Base-by-base conservation (phyloP, 2,888 invertebrate species). In the Cecidostiba fungosa region DNA sequence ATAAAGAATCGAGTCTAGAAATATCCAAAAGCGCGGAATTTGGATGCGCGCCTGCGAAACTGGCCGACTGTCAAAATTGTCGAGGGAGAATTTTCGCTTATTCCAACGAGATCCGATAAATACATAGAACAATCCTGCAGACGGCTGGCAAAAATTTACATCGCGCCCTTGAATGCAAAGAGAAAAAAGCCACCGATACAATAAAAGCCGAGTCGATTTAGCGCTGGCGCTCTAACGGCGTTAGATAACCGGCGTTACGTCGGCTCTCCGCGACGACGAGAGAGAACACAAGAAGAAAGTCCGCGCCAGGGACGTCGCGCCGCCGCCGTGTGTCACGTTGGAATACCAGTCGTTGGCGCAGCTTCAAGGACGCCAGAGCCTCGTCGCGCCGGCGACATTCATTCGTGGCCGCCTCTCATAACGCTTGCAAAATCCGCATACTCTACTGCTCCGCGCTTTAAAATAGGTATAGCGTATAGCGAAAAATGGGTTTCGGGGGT, bases 291-390 rank as follows among this genome's bases (percentile, higher is more conserved):
- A 26, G 59, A 77, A 83, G 77, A 78, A 84, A 84, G 82, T 59
- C 77, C 43, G 23, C 70, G 80, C 70, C 76, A 80, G 84, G 76
- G 84, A 69, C 80, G 43, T 59, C 12, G 26, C 43, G 14, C 23
- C 6, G 16, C 54, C 8, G 23, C 36, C 29, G 70, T 59, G 23
- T 72, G 70, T 70, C 70, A 70, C 70, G 39, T n/a, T 43, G 77
- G 43, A 72, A 80, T 59, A 72, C 36, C 80, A 80, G 54, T 62
- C 73, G 62, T 39, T 85, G 85, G 81, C 81, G 81, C 62, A 26
- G 70, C 70, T 77, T 85, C 81, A 85, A 85, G 81, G 85, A 84
- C 77, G 62, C n/a, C n/a, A n/a, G n/a, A n/a, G n/a, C n/a, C n/a
- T 6, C 43, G 50, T 23, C 79, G 32, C 50, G 14, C 47, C 26